Evolutionary conservation across 2,888 invertebrate species (phyloP), one percentile per base, ranked within the genome.

Genomic region (Blastobasis adustella): DNA sequence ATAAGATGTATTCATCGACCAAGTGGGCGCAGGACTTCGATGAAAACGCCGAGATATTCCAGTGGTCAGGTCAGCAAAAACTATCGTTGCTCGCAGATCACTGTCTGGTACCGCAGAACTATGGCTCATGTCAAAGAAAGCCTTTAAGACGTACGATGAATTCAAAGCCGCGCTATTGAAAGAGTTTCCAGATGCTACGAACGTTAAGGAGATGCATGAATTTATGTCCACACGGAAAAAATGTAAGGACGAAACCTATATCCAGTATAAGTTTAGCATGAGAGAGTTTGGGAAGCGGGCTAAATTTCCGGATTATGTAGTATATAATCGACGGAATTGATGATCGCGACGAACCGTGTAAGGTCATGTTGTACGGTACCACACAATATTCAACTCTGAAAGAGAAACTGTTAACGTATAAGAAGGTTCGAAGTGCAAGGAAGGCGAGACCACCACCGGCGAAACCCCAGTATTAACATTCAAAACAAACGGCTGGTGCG

Each of bases 11-110:
- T 39, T 39, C 47, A 5, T 38, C 39, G 6, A 10, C 46, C 5
- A 56, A 53, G 10, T 63, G 63, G 58, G 42, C 50, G 0, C 54
- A 57, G 10, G 60, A 61, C n/a, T 40, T 59, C 0, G 64, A 61
- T 0, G 62, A 66, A 8, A 61, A 63, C 40, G 58, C 56, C 0
- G 61, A 63, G 9, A 56, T 63, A 6, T 62, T 62, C 47, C 37
- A 46, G 0, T 62, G 56, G 55, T 56, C 51, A 1, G 38, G 50
- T 9, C 51, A 47, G 6, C 63, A 63, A 42, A 54, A 47, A 9
- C 50, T 4, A 53, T 63, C 6, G 49, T 61, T 4, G 63, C 59
- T 0, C 53, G 66, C 6, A 39, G 57, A 10, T 54, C 54, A 0
- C 48, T 66, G 4, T 37, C 37, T 0, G 59, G 56, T 0, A 61